Base-by-base conservation (phyloP, 2,113 vertebrate genomes). In the Phalacrocorax brasilianus region DNA sequence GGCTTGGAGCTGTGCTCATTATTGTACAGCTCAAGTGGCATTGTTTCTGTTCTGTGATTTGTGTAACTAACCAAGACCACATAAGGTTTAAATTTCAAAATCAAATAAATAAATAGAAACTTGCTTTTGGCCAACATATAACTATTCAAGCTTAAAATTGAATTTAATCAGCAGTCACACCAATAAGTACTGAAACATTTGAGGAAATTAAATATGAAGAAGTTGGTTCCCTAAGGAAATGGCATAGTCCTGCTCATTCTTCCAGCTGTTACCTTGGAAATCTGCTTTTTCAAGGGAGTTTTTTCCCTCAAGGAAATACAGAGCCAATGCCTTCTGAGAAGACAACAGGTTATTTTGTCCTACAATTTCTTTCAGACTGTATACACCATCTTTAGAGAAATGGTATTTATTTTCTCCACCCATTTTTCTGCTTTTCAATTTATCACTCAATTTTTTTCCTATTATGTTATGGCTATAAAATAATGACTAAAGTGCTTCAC, bases 381-480 rank as follows among this genome's bases (percentile, higher is more conserved):
- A 6, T 72, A 11, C 14, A 66, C 2, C 5, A 27, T 14, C 11
- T 79, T 73, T 73, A 40, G 33, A 62, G 61, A 20, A 61, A 71
- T 30, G 9, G 2, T 74, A 5, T 17, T 44, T 56, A 17, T 45
- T 85, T 86, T 59, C 8, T 68, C 3, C 5, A 45, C 16, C 5
- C 6, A 6, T 1, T 71, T 77, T 80, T 70, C 30, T 38, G 8
- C 30, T 21, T 40, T 47, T 65, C 14, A 32, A 5, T 71, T 70
- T 73, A 52, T 49, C 0, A 0, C 5, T 21, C 20, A 5, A 45
- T 40, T 2, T 35, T 24, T 26, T 22, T 58, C 20, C 12, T 47
- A 5, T 44, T 55, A 11, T 12, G 1, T 24, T 56, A 76, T 17
- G 20, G 5, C 7, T 56, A 24, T 38, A 17, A 73, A 59, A 66